Evolutionary conservation across 2,113 vertebrate genomes (phyloP).

Genomic region (Pseudopipra pipra): DNA sequence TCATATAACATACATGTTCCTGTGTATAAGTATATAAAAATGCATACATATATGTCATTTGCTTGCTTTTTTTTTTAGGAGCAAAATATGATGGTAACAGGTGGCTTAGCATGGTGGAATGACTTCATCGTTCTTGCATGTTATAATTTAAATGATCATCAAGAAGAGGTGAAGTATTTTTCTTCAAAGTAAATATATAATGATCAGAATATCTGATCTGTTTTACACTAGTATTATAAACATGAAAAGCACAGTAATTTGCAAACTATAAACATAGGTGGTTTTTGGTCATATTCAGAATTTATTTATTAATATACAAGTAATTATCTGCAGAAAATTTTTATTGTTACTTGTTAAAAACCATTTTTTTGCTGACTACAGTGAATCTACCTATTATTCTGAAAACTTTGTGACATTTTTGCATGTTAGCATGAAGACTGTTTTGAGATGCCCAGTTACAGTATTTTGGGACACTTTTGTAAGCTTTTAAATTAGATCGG

Average conservation of each 20-base stretch:
- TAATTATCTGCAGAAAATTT: neutral
- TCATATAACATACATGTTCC: rapidly evolving
- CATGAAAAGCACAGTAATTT: neutral
- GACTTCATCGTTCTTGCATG: conserved; percentile 96
- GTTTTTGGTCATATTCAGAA: neutral
- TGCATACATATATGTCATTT: neutral
- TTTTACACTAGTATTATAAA: neutral
- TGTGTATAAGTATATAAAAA: neutral
- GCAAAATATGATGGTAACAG: conserved; percentile 96
- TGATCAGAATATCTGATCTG: neutral
- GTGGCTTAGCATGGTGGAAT: conserved; percentile 97
- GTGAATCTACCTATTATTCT: neutral
- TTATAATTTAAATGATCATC: conserved; percentile 92
- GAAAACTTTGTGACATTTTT: neutral
- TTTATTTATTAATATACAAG: neutral
- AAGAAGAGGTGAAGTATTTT: conserved; percentile 87
- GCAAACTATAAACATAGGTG: neutral
- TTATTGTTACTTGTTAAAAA: neutral
- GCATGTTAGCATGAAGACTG: neutral
- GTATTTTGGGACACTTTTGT: neutral
- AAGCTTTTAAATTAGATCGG: neutral
- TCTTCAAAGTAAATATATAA: neutral
- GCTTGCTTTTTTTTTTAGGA: conserved; percentile 78
- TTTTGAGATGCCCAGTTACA: neutral
- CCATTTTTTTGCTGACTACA: neutral